phyloP scores from a whole-genome alignment of 53 echinoderm and acorn worm genomes.

The Paracentrotus lividus region DNA sequence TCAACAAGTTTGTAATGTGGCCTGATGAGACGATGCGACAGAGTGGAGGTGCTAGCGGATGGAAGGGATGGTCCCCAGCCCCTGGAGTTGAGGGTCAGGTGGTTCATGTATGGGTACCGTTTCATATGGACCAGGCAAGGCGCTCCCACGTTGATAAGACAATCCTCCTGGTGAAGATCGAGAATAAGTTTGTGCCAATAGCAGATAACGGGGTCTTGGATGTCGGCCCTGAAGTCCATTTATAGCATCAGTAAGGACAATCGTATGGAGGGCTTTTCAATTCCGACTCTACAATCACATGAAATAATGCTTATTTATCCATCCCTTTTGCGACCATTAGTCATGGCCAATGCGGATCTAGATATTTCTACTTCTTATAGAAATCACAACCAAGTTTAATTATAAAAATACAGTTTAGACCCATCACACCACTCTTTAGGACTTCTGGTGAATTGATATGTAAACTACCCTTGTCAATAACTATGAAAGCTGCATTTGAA shows the following conservation, averaged over 20 bases:
- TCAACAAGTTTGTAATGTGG: conserved; percentile 94
- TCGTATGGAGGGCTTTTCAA: neutral
- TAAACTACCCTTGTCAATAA: neutral
- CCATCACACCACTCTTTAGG: neutral
- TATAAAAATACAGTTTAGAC: neutral
- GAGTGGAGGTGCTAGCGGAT: conserved; percentile 87
- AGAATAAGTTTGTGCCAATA: conserved; percentile 89
- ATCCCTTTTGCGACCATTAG: neutral
- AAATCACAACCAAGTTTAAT: neutral
- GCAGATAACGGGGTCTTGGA: conserved; percentile 84
- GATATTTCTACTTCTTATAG: neutral
- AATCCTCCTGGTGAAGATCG: conserved; percentile 90
- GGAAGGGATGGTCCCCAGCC: conserved; percentile 96
- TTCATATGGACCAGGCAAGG: conserved; percentile 83
- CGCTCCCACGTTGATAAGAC: conserved; percentile 97
- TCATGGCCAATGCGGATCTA: neutral
- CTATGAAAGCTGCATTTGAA: neutral
- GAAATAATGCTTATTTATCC: neutral
- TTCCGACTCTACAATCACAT: neutral
- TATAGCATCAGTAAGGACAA: conserved; percentile 47
- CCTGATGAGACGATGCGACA: conserved; percentile 92
- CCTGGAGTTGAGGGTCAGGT: conserved; percentile 93
- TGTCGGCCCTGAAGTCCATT: conserved; percentile 86
- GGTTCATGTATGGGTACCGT: conserved; percentile 94
- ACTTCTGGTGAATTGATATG: neutral